Base-by-base conservation (phyloP, 2,888 invertebrate genomes). In the Phengaris arion region DNA sequence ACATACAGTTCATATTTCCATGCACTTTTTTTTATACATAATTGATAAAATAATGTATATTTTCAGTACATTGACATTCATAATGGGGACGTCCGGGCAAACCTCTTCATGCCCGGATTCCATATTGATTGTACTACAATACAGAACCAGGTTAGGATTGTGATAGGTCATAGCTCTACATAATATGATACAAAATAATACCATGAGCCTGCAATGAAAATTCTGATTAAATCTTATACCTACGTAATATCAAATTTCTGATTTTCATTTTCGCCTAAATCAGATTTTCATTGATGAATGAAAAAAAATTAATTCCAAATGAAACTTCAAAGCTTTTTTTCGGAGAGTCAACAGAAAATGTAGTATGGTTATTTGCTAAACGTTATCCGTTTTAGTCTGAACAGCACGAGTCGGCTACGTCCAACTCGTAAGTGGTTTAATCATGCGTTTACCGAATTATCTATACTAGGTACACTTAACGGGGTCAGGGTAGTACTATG, bases 101-200 rank as follows among this genome's bases (percentile, higher is more conserved):
- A 70, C 70, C 69, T 22, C 55, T 13, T 46, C n/a, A 52, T 48
- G 10, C 51, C 51, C 57, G 59, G 52, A 55, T 69, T n/a, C 57
- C 70, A 22, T 70, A 75, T 75, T 64, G 45, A 64, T 75, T 70
- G 70, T 48, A 51, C 51, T 12, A 69, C 48, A 55, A 55, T 35
- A 55, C 46, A 48, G 74, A 74, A 74, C 51, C 59, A 55, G 46
- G 74, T 35, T 64, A 74, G 64, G 22, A 51, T 57, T 55, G 48
- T 72, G 57, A 69, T 70, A 70, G 75, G 75, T 70, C 75, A 70
- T 22, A 70, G 75, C 15, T 46, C 75, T 69, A 75, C 69, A 75
- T 54, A 9, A 75, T 54, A 9, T 52, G 64, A 2, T 74, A 22
- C 51, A n/a, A 35, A 35, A 35, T 35, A 35, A 2, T 35, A 35